Conservation (phyloP, 1,140 invertebrate genomes). For the Artemia franciscana region DNA sequence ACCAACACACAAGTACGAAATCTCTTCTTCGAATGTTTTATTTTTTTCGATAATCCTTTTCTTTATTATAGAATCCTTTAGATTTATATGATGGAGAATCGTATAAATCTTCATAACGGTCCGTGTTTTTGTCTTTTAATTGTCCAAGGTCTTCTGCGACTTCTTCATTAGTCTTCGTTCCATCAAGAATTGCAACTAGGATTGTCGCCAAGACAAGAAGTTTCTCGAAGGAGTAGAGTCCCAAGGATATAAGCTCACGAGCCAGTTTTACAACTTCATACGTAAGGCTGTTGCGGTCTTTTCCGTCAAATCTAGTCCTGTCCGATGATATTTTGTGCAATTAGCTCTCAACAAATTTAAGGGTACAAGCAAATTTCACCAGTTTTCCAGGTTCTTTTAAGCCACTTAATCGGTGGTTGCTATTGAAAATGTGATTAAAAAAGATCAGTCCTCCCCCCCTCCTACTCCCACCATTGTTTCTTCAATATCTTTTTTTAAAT, state of each 20-base stretch:
- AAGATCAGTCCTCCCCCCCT: too few relatives aligned
- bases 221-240: slow-evolving; percentile 93
- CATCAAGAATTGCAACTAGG: slow-evolving; percentile 64
- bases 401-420: slow-evolving; percentile 56
- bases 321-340: slow-evolving; percentile 75
- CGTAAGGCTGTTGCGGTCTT: slow-evolving; percentile 87
- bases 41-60: too few relatives aligned
- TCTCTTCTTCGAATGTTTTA: too few relatives aligned
- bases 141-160: slow-evolving; percentile 34
- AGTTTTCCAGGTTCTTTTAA: slow-evolving; percentile 64
- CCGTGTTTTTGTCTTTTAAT: too few relatives aligned
- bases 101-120: too few relatives aligned
- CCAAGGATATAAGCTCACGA: slow-evolving; percentile 90
- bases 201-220: slow-evolving; percentile 81
- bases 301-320: slow-evolving; percentile 72
- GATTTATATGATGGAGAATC: too few relatives aligned
- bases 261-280: slow-evolving; percentile 92
- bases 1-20: too few relatives aligned
- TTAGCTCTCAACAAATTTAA: slow-evolving; percentile 87
- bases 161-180: slow-evolving; percentile 16
- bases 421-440: too few relatives aligned
- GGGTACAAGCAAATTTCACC: slow-evolving; percentile 65
- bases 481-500: too few relatives aligned
- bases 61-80: too few relatives aligned
- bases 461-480: too few relatives aligned